Evolutionary conservation across 1,140 invertebrate species (phyloP).

Genomic region (Pachypsylla venusta): DNA sequence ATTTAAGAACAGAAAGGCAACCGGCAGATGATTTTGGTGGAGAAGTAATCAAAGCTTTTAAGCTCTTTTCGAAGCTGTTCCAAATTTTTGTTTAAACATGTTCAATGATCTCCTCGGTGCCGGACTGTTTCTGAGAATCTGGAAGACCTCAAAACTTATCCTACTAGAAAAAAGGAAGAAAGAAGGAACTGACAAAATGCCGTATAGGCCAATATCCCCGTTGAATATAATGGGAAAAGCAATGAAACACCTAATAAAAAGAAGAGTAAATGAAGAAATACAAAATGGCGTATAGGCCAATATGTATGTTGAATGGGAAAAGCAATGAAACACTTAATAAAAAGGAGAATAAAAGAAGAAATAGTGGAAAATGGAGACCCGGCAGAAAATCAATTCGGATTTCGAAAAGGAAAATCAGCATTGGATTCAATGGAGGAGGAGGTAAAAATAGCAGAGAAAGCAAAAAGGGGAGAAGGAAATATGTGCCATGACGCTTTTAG

Average conservation of each 20-base stretch:
- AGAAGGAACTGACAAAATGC: background rate
- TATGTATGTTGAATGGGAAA: no score
- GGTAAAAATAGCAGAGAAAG: background rate
- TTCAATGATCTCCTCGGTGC: background rate
- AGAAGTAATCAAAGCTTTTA: conserved; percentile 13
- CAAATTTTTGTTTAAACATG: background rate
- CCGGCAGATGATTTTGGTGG: conserved; percentile 18
- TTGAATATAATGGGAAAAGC: background rate
- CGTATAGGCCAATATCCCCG: background rate
- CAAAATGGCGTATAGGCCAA: no score
- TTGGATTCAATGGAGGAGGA: background rate
- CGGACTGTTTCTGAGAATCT: background rate
- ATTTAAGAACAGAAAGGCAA: conserved; percentile 15
- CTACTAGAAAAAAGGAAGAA: background rate
- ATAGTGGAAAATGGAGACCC: no score
- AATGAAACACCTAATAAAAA: background rate
- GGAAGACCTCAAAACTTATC: background rate
- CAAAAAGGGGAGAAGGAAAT: background rate
- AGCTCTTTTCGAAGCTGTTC: no score
- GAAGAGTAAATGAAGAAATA: no score
- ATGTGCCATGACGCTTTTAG: no score
- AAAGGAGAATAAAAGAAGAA: background rate
- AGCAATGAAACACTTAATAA: no score
- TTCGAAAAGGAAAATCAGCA: no score
- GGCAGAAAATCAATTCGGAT: no score